Conservation (phyloP, 1,140 invertebrate genomes). For the Octopus bimaculoides region DNA sequence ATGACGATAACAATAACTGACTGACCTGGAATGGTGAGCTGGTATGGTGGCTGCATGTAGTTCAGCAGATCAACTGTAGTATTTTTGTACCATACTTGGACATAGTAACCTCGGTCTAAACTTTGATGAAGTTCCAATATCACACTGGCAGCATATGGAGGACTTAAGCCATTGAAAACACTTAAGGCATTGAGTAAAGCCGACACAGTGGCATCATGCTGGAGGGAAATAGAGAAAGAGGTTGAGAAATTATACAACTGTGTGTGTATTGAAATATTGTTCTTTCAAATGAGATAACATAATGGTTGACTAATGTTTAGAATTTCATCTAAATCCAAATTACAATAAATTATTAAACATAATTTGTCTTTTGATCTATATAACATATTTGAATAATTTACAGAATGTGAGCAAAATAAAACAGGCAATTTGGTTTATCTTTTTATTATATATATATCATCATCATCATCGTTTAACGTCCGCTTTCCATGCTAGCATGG, state of each 20-base stretch:
- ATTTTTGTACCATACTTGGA: conserved; percentile 28
- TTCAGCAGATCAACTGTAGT: neutral
- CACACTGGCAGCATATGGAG: conserved; percentile 70
- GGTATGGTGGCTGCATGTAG: neutral
- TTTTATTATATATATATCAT: too few relatives aligned
- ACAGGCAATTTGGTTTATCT: too few relatives aligned
- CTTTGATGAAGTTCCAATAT: conserved; percentile 70
- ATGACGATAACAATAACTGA: neutral
- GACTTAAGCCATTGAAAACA: conserved; percentile 71
- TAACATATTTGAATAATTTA: too few relatives aligned
- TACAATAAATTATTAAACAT: too few relatives aligned
- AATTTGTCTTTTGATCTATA: too few relatives aligned
- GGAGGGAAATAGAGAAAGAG: conserved; percentile 64
- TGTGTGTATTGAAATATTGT: neutral
- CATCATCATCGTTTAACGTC: too few relatives aligned
- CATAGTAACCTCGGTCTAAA: conserved; percentile 27
- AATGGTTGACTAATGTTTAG: conserved; percentile 15
- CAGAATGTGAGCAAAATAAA: too few relatives aligned
- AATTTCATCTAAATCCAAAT: too few relatives aligned
- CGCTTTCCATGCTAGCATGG: too few relatives aligned
- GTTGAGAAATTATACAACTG: conserved; percentile 62
- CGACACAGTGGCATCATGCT: conserved; percentile 78
- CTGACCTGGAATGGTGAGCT: conserved; percentile 21
- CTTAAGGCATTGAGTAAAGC: conserved; percentile 72
- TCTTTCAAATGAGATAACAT: conserved; percentile 38